Evolutionary conservation across 1,140 invertebrate species (phyloP), one percentile per base, ranked within the genome.

Genomic region (Sarcophaga peregrina): DNA sequence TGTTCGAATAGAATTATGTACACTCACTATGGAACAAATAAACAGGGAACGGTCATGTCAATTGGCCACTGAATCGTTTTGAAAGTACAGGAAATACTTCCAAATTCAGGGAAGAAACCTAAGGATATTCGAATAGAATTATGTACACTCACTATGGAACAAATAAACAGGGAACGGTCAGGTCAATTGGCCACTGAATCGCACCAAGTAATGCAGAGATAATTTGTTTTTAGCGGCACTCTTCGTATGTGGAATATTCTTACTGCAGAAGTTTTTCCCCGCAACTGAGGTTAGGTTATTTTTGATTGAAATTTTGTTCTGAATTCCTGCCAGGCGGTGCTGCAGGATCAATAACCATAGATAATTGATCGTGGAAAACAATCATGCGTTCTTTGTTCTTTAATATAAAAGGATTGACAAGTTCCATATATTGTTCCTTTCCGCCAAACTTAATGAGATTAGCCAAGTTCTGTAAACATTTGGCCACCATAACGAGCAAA

Each of bases 351-450:
- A 91, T 92, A 9, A 94, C 91, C 47, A 96, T 95, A 81, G 97
- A 98, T 82, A 99, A 91, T 87, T 97, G 96, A 92, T 99, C 97
- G 82, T 99, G 92, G 91, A 98, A 99, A 5, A 97, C 96, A n/a
- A 99, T 96, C 97, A 99, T 98, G 81, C 97, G 93, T 89, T 98
- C 96, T 91, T 98, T 98, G 88, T 99, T 98, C 91, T 98, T 98
- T 52, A 98, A 91, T 85, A 99, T 99, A 89, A 99, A 99, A 17
- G 98, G 98, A 92, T 99, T 98, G 3, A 99, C 97, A 13, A 98
- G 97, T 92, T 99, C 97, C 98, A 99, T 99, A 89, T 98, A 99
- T 4, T 96, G 96, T 91, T 99, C 98, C 94, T 98, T 98, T 48
- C 96, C 96, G 3, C 97, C 97, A 91, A 98, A 98, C 91, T 99